phyloP scores from a whole-genome alignment of 2,113 vertebrate species.

The Pachycephala philippinensis region DNA sequence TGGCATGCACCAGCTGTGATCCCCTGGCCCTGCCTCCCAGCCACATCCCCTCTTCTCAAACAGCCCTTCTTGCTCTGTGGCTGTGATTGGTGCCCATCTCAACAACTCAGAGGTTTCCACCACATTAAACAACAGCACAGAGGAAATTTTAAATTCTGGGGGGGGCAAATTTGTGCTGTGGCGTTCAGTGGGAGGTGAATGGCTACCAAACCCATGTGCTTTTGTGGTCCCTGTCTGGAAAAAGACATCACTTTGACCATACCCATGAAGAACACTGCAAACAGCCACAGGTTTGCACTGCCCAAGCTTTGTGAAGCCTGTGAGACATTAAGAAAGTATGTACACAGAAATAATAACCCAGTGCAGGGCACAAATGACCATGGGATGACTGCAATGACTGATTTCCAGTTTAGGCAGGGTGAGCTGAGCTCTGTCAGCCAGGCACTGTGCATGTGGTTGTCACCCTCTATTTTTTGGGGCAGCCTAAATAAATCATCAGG shows the following conservation, averaged over 20 bases:
- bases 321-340: not conserved
- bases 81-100: not conserved
- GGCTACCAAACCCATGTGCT: not conserved
- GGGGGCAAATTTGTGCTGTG: not conserved
- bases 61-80: not conserved
- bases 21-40: not conserved
- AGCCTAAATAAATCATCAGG: not conserved
- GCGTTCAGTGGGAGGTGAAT: not conserved
- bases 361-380: not conserved
- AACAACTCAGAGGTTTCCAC: not conserved
- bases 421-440: not conserved
- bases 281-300: not conserved
- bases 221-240: not conserved
- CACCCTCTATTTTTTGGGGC: not conserved
- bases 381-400: not conserved
- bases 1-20: rapidly evolving
- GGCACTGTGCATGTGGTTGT: not conserved
- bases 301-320: not conserved
- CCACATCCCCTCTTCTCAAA: not conserved
- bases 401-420: not conserved
- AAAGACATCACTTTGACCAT: not conserved
- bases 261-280: not conserved
- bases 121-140: rapidly evolving
- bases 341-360: not conserved
- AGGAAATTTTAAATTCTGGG: not conserved